Evolutionary conservation across 2,797 vertebrate genomes (phyloP), one percentile per base, ranked within the genome.

Genomic region (Lemur catta): DNA sequence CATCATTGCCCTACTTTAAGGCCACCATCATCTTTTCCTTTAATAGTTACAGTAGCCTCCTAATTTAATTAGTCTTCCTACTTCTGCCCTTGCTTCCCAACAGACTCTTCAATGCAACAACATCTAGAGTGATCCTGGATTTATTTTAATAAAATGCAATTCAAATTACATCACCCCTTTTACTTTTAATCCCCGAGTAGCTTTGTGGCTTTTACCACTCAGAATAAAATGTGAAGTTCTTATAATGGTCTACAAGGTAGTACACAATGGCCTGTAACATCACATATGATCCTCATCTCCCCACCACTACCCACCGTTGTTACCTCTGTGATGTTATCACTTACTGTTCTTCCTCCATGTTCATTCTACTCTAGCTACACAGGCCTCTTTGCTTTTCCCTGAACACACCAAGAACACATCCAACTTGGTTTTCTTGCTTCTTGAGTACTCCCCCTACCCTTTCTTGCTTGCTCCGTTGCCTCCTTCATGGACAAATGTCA

Each of bases 111-210:
- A 63, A 50, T 89, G 43, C 43, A 46, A 52, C 1, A 89, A 14
- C n/a, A 92, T 71, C n/a, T 14, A 76, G 46, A 80, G 30, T 76
- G 76, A 86, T 75, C 61, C 41, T 69, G 28, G 30, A 41, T 91
- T 91, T 92, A 84, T 71, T 85, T 91, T 65, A 81, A 76, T 88
- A 76, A 97, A 89, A 80, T 95, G 8, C 24, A 84, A 14, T 76
- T 69, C 35, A 96, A n/a, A 61, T 96, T 87, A 17, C 55, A 63
- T 75, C n/a, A 86, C 10, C 17, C 4, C 20, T 69, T 55, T 85
- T 81, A 55, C 20, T 69, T 55, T 85, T 81, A 55, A 41, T 89
- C 4, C 22, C n/a, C 79, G 15, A 38, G 13, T 69, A 20, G 35
- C 9, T 13, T 88, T 88, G 63, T n/a, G 38, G 30, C 48, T 93